Evolutionary conservation across 2,888 invertebrate genomes (phyloP), one percentile per base, ranked within the genome.

Genomic region (Tinea semifulvella): DNA sequence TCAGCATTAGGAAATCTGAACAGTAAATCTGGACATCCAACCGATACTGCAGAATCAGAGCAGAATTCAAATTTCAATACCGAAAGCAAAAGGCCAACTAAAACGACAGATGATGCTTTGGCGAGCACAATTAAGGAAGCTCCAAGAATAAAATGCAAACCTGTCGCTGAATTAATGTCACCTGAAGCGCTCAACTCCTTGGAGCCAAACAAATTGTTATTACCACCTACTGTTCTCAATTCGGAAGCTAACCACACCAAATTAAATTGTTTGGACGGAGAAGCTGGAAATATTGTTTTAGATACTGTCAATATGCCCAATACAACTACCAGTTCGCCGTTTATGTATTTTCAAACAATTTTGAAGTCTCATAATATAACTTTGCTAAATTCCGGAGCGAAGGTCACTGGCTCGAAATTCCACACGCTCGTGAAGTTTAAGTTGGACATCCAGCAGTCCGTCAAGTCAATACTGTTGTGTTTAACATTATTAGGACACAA

Each of bases 121-220:
- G 10, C 26, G 11, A 26, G 26, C 7, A 14, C 14, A 3, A 3
- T 14, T 3, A 2, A 35, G 13, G 31, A 31, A 2, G 17, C 47
- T 5, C 72, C 74, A 7, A 61, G 70, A 53, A 75, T 79, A 43
- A 79, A 77, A 63, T 74, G 79, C 1, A 79, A 77, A 52, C 65
- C 74, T 25, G 65, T 56, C 25, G 59, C 70, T 11, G 73, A 77
- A 49, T 56, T 79, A 39, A 70, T 77, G 75, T 58, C 74, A 3
- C 16, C 27, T 3, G 14, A 17, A n/a, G 19, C 40, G 22, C 40
- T 40, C 3, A 36, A 7, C 2, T 8, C n/a, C 13, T 13, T 35
- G 7, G 16, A 3, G 11, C 26, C 10, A 26, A 26, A 26, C 25
- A 22, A 8, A n/a, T n/a, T n/a, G n/a, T n/a, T n/a, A n/a, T n/a